Evolutionary conservation across 2,113 vertebrate species (phyloP), one percentile per base, ranked within the genome.

Genomic region (Dasyornis broadbenti): DNA sequence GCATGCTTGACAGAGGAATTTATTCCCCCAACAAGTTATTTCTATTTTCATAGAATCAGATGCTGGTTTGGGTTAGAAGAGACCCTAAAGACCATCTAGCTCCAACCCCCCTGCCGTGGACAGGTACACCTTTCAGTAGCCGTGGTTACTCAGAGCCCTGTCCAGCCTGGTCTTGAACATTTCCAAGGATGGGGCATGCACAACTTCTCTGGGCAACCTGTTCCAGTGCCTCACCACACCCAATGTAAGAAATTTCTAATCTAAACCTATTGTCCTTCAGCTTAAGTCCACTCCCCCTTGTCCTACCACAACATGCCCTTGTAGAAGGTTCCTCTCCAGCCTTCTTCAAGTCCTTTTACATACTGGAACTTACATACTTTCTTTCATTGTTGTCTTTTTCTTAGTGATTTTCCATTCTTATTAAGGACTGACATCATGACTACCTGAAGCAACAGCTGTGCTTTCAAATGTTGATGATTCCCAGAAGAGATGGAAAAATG

Each of bases 381-480:
- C 47, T 70, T 89, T 70, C 42, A 17, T 40, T 37, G 28, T 53
- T 86, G 59, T 26, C 24, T 12, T 86, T 86, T 90, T 53, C 19
- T 73, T 52, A 86, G 31, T 27, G 82, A 86, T 54, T 77, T 59
- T 40, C 56, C 18, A 14, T 90, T 94, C 89, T 73, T 77, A 52
- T 82, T 92, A 79, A 83, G 63, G 80, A 39, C 37, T 71, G 68
- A 83, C 39, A 86, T n/a, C 40, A 82, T 78, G 92, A 39, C 39
- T 87, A 49, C 52, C 57, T 65, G 52, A 94, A 91, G 59, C 53
- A 90, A 86, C 80, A 96, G 73, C 63, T 89, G 78, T 84, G 75
- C 49, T 85, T 95, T 94, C 50, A 81, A 84, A 91, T 2, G 4
- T 19, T 77, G 28, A 24, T 26, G 61, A 49, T 89, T 94, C 75